Conservation (phyloP, 2,797 vertebrate species). For the Anas bernieri region DNA sequence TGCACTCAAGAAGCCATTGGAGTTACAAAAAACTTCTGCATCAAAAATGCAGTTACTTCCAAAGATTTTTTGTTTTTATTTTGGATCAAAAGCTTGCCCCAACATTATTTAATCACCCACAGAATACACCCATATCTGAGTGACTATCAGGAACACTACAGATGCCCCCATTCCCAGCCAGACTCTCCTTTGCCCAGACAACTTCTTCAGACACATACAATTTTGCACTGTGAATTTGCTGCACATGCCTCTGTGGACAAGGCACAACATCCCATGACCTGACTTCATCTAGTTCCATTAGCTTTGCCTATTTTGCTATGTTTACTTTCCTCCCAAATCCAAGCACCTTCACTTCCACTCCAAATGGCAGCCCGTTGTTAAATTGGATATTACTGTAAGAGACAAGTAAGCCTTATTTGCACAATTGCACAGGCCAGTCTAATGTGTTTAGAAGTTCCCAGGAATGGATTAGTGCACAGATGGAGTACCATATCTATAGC, state of each 20-base stretch:
- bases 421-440: neutral
- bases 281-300: neutral
- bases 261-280: neutral
- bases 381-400: neutral
- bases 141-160: neutral
- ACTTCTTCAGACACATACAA: neutral
- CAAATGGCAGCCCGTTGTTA: neutral
- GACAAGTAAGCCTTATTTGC: neutral
- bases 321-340: neutral
- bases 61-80: neutral
- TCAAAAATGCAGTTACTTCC: neutral
- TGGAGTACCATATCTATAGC: neutral
- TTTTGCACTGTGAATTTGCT: neutral
- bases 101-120: neutral
- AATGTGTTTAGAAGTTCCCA: neutral
- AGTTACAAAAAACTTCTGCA: neutral
- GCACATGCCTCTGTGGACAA: rapidly evolving
- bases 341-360: neutral
- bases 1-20: neutral
- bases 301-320: neutral
- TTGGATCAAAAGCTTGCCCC: neutral
- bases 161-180: neutral
- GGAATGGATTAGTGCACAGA: neutral
- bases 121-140: rapidly evolving
- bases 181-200: neutral